phyloP scores from a whole-genome alignment of 2,888 invertebrate species.

The Theristus sp. region DNA sequence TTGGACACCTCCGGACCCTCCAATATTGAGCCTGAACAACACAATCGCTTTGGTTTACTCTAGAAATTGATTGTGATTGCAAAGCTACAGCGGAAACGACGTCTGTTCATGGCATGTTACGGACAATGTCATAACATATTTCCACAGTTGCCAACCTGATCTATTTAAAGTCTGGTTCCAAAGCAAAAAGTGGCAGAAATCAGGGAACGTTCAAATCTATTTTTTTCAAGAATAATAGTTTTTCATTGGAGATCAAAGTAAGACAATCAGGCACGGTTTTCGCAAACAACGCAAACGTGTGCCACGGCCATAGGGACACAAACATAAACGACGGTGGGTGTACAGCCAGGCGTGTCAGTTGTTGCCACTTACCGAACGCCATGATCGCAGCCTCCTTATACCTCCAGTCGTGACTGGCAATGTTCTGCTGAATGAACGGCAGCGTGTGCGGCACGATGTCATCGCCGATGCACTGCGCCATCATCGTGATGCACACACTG shows the following conservation, averaged over 20 bases:
- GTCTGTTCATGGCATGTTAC: too few relatives aligned
- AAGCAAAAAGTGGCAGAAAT: too few relatives aligned
- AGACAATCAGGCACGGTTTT: background rate
- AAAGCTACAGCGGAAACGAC: too few relatives aligned
- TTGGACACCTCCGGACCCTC: conserved; percentile 72
- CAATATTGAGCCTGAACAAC: conserved; percentile 46
- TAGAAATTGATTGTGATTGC: background rate
- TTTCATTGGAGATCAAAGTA: too few relatives aligned
- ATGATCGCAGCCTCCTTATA: conserved; percentile 74
- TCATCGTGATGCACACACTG: conserved; percentile 89
- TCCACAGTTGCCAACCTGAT: too few relatives aligned
- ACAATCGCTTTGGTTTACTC: conserved; percentile 10
- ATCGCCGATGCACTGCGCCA: conserved; percentile 91
- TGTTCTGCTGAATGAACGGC: conserved; percentile 86
- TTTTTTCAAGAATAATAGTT: too few relatives aligned
- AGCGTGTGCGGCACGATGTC: conserved; percentile 83
- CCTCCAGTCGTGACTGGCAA: conserved; percentile 48
- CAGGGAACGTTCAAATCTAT: too few relatives aligned
- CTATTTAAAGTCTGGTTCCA: too few relatives aligned
- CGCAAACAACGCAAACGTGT: background rate
- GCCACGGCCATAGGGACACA: background rate
- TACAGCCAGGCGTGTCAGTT: conserved; percentile 11
- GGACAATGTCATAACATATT: too few relatives aligned
- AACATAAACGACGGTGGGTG: background rate
- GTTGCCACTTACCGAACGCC: conserved; percentile 97